Conservation (phyloP, 2,113 vertebrate species). For the Chionis minor region DNA sequence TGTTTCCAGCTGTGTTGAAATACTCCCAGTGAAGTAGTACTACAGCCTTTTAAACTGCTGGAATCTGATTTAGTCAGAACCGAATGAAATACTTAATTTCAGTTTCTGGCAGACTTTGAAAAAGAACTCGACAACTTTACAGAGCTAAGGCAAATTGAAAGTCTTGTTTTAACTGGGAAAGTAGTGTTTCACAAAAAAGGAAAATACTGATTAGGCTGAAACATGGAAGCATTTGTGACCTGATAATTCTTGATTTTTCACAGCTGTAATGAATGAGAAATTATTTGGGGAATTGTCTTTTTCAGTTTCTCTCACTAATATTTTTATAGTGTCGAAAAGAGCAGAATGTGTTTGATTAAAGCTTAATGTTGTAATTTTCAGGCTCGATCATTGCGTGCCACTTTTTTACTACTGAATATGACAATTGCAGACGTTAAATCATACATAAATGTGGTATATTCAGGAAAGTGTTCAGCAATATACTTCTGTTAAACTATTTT, state of each 20-base stretch:
- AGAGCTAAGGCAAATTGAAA: background rate
- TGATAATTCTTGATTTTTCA: background rate
- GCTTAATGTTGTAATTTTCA: background rate
- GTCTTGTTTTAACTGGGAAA: background rate
- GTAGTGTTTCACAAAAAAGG: background rate
- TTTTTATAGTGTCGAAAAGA: background rate
- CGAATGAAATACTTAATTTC: background rate
- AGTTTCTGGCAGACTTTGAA: background rate
- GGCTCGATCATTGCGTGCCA: rapidly evolving
- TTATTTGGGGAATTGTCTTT: background rate
- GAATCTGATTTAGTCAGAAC: background rate
- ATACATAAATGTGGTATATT: no score
- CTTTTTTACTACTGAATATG: background rate
- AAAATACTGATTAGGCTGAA: background rate
- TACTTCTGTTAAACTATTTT: background rate
- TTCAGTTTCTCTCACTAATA: background rate
- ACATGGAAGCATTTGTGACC: background rate
- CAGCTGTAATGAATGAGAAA: background rate
- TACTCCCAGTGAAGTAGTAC: background rate
- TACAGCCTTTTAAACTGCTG: background rate
- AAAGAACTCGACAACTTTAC: background rate
- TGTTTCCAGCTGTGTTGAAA: background rate
- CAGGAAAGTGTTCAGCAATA: background rate
- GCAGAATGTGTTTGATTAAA: background rate
- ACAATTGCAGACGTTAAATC: rapidly evolving